A percentile compares a stretch with the other conserved stretches of the same genome.
Evolutionary conservation across 2,113 vertebrate species (phyloP).

Genomic region (Rhabdomys dilectus): DNA sequence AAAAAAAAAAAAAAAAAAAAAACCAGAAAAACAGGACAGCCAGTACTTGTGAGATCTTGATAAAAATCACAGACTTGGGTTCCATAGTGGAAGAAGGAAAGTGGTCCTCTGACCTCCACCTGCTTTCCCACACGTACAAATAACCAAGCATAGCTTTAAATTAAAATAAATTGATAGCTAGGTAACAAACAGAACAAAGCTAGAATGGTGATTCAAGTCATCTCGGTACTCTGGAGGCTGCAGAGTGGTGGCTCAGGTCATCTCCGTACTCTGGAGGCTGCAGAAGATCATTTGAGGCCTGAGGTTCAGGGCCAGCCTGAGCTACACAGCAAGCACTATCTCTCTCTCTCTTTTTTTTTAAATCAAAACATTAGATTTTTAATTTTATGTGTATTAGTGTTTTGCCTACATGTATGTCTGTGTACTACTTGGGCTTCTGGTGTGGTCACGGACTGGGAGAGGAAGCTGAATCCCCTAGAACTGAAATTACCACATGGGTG

Average conservation of each 20-base stretch:
- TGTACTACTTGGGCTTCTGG: neutral
- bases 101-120: neutral
- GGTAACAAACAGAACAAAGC: neutral
- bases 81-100: neutral
- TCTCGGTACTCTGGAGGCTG: neutral
- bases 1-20: no score
- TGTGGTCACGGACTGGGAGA: neutral
- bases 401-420: neutral
- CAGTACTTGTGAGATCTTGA: fast-evolving
- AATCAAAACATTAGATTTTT: neutral
- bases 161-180: neutral
- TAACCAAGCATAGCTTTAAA: neutral
- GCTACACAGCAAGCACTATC: neutral
- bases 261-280: neutral
- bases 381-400: neutral
- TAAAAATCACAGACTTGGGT: neutral
- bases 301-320: neutral
- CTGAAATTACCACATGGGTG: neutral
- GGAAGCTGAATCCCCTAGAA: neutral
- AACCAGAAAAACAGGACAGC: neutral
- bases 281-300: neutral
- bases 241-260: neutral
- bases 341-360: neutral
- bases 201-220: no score
- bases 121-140: neutral